These are phyloP conservation scores for Phoxinus phoxinus DNA, from an alignment of 2,113 vertebrate species.

Conservation along the genomic window DNA sequence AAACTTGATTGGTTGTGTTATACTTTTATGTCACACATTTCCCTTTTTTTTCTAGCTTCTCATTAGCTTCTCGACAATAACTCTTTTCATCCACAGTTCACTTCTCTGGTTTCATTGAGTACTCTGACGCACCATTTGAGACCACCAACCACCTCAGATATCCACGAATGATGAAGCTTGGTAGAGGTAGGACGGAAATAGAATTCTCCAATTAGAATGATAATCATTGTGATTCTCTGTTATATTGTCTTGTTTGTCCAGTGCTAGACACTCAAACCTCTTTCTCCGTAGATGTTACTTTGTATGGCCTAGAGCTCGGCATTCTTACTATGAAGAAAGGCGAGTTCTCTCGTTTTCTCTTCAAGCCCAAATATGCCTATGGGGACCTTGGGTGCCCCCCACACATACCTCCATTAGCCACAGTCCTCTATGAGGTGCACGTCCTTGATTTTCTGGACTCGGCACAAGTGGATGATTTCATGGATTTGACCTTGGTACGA, in stretches of 20 bases:
- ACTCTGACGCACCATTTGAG: conserved; percentile 83
- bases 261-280: not conserved
- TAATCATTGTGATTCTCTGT: not conserved
- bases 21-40: not conserved
- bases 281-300: conserved; percentile 81
- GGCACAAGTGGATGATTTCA: conserved; percentile 81
- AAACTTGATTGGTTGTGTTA: not conserved
- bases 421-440: conserved; percentile 86
- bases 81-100: conserved; percentile 74
- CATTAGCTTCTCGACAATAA: not conserved
- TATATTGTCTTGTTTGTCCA: not conserved
- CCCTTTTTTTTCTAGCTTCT: not conserved
- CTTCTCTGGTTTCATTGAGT: conserved; percentile 88
- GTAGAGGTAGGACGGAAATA: conserved; percentile 78
- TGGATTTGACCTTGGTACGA: conserved; percentile 78
- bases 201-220: not conserved
- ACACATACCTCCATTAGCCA: conserved; percentile 80
- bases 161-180: conserved; percentile 87
- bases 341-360: conserved; percentile 85
- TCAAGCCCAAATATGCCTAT: conserved; percentile 84
- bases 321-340: conserved; percentile 88
- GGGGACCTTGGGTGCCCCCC: conserved; percentile 87
- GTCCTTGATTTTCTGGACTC: conserved; percentile 88
- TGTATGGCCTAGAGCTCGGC: conserved; percentile 86
- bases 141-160: conserved; percentile 72